phyloP scores from a whole-genome alignment of 2,113 vertebrate species.

The Phylloscopus trochiloides region DNA sequence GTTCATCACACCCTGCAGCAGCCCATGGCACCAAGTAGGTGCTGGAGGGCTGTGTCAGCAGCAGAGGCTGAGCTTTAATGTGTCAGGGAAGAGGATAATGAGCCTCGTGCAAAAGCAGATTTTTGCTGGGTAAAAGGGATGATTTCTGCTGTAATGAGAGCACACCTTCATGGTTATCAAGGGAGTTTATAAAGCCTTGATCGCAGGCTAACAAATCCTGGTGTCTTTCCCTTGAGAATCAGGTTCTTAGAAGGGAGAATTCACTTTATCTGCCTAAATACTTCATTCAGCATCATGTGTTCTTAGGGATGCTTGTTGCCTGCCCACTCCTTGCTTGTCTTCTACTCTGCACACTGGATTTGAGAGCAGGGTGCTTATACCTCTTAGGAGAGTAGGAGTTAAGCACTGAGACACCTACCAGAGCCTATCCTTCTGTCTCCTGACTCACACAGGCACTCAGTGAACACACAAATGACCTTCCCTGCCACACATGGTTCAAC shows the following conservation, averaged over 20 bases:
- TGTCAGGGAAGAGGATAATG: background rate
- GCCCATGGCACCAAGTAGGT: background rate
- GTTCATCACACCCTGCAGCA: background rate
- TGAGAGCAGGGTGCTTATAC: background rate
- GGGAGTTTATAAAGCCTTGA: background rate
- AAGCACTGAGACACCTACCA: background rate
- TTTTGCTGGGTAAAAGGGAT: background rate
- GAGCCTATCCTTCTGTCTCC: background rate
- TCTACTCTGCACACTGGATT: background rate
- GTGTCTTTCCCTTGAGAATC: background rate
- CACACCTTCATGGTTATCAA: background rate
- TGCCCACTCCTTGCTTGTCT: background rate
- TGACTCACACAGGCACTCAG: fast-evolving
- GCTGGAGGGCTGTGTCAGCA: background rate
- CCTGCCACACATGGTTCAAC: fast-evolving
- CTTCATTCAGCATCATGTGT: background rate
- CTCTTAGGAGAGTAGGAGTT: background rate
- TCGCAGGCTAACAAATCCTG: background rate
- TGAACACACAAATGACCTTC: background rate
- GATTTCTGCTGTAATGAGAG: background rate
- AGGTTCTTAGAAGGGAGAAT: background rate
- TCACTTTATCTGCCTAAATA: background rate
- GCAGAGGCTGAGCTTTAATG: background rate
- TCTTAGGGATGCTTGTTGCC: background rate
- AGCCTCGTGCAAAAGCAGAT: background rate